Percentiles rank a stretch among this genome's conserved stretches.
phyloP scores from a whole-genome alignment of 2,888 invertebrate genomes.

The Pedicia rivosa region DNA sequence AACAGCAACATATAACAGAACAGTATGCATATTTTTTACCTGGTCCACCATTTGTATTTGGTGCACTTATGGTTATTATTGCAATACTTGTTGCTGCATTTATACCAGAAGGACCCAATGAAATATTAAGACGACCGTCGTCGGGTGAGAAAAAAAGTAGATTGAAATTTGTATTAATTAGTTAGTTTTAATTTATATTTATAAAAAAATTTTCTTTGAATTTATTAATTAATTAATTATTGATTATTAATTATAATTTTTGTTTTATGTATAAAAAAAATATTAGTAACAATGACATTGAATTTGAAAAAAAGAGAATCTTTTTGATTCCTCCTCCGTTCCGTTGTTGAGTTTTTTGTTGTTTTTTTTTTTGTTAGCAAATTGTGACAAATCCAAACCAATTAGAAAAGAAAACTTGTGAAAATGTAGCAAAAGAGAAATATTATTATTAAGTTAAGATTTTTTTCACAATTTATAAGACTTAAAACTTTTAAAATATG shows the following conservation, averaged over 20 bases:
- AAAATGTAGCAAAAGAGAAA: no score
- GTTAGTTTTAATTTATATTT: conserved; percentile 5
- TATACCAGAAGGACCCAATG: conserved; percentile 51
- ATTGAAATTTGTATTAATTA: conserved; percentile 15
- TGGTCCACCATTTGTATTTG: conserved; percentile 97
- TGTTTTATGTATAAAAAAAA: background rate
- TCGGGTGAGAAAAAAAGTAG: conserved; percentile 44
- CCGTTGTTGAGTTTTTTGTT: no score
- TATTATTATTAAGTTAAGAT: no score
- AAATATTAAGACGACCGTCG: conserved; percentile 28
- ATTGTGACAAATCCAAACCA: no score
- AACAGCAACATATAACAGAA: conserved; percentile 29
- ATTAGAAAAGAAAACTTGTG: no score
- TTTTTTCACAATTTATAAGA: no score
- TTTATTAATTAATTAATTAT: background rate
- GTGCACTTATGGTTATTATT: conserved; percentile 89
- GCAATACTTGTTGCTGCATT: conserved; percentile 86
- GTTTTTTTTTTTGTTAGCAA: no score
- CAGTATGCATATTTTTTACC: conserved; percentile 61
- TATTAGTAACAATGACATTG: background rate
- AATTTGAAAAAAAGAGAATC: no score
- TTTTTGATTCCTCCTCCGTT: no score
- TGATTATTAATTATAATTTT: background rate
- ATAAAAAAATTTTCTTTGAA: background rate
- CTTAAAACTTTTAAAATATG: no score